Evolutionary conservation across 2,888 invertebrate genomes (phyloP).

Genomic region (Drosophila yooni): DNA sequence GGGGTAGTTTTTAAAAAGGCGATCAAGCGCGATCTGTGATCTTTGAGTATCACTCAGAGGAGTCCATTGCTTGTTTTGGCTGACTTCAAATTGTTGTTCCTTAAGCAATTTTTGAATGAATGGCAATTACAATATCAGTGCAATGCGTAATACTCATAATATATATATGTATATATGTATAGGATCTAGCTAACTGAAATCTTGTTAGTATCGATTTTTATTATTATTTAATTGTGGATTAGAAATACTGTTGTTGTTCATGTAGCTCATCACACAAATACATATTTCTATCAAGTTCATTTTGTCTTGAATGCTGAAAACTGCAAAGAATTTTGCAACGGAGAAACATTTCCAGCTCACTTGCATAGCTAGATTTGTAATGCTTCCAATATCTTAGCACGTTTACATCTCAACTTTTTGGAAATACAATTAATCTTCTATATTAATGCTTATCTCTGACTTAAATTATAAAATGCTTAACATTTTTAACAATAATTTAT

Average conservation of each 20-base stretch:
- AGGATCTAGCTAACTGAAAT: neutral
- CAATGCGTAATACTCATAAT: neutral
- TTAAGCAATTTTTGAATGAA: slow-evolving; percentile 24
- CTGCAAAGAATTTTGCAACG: neutral
- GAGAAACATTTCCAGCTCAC: neutral
- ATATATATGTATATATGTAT: neutral
- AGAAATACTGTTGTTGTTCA: neutral
- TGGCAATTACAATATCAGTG: neutral
- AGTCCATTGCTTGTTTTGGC: neutral
- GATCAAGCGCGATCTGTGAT: slow-evolving; percentile 38
- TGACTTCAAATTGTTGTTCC: slow-evolving; percentile 17
- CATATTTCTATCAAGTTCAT: neutral
- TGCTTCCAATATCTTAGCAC: neutral
- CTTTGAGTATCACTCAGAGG: slow-evolving; percentile 12
- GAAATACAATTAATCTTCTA: neutral
- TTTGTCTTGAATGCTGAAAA: neutral
- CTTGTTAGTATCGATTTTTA: neutral
- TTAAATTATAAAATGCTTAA: neutral
- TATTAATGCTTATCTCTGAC: neutral
- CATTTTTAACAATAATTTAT: neutral
- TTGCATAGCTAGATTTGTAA: neutral
- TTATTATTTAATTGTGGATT: neutral
- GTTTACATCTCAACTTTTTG: neutral
- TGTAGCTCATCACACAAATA: too few species aligned
- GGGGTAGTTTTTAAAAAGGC: slow-evolving; percentile 48